phyloP scores from a whole-genome alignment of 2,888 invertebrate genomes.

The Neoaliturus tenellus region DNA sequence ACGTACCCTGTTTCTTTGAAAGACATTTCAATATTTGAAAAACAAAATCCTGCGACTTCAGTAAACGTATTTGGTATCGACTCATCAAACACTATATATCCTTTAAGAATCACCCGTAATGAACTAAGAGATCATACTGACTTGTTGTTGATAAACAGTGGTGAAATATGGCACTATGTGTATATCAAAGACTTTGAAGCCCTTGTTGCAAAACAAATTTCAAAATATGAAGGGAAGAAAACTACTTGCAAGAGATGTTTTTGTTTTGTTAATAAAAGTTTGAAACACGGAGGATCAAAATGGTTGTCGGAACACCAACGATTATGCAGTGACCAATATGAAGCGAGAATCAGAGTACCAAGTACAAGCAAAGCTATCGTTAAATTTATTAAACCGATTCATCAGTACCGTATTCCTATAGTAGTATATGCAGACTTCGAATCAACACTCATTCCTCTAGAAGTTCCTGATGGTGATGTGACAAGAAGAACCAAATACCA shows the following conservation, averaged over 20 bases:
- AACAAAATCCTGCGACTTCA: neutral
- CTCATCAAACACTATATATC: neutral
- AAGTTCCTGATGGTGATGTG: neutral
- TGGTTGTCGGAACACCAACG: neutral
- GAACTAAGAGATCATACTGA: neutral
- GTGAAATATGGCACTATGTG: neutral
- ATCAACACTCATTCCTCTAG: neutral
- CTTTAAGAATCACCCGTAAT: neutral
- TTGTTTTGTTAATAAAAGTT: neutral
- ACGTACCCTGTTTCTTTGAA: neutral
- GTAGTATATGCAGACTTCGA: slow-evolving; percentile 25
- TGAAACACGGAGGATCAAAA: neutral
- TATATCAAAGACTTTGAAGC: neutral
- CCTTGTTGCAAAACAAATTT: neutral
- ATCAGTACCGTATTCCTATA: slow-evolving; percentile 20
- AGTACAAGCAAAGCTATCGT: neutral
- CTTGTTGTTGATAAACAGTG: neutral
- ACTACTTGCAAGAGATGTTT: slow-evolving; percentile 20
- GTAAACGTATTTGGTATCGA: neutral
- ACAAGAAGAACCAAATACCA: neutral
- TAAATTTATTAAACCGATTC: slow-evolving; percentile 3
- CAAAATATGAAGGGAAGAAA: neutral
- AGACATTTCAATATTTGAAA: neutral
- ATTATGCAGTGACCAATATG: slow-evolving; percentile 8
- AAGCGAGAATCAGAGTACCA: neutral